Evolutionary conservation across 2,113 vertebrate species (phyloP).

Genomic region (Phylloscopus whistleri): DNA sequence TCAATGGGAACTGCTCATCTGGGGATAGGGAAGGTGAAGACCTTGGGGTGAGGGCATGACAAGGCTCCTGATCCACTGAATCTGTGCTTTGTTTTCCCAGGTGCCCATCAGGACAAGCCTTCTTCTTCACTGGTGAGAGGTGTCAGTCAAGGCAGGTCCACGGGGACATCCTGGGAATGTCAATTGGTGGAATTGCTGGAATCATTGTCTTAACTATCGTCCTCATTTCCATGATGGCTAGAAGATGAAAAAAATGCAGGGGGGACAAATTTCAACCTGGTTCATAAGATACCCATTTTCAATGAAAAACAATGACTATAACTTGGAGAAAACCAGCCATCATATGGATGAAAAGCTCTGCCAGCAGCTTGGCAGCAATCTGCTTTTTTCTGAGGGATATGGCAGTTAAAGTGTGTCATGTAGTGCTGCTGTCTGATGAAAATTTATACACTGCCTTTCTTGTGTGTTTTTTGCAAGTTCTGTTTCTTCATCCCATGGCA

Average conservation of each 20-base stretch:
- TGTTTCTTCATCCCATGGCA: background rate
- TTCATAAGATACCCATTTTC: background rate
- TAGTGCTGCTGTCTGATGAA: background rate
- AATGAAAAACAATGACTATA: background rate
- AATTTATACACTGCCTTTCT: background rate
- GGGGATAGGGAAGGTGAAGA: background rate
- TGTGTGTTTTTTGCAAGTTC: background rate
- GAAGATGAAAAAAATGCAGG: background rate
- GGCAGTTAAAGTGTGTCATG: background rate
- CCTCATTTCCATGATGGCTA: conserved; percentile 43
- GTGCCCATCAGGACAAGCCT: conserved; percentile 65
- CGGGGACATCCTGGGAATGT: conserved; percentile 58
- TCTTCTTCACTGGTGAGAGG: conserved; percentile 71
- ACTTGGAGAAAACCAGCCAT: background rate
- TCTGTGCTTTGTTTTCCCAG: conserved; percentile 41
- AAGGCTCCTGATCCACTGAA: background rate
- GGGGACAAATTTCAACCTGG: background rate
- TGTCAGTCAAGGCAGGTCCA: conserved; percentile 71
- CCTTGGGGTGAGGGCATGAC: background rate
- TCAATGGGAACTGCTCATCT: background rate
- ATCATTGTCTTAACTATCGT: conserved; percentile 43
- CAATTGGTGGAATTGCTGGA: conserved; percentile 52
- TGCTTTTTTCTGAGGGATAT: background rate
- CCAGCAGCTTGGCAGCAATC: background rate
- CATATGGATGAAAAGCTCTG: background rate